Evolutionary conservation across 2,888 invertebrate genomes (phyloP).

Genomic region (Lobophora halterata): DNA sequence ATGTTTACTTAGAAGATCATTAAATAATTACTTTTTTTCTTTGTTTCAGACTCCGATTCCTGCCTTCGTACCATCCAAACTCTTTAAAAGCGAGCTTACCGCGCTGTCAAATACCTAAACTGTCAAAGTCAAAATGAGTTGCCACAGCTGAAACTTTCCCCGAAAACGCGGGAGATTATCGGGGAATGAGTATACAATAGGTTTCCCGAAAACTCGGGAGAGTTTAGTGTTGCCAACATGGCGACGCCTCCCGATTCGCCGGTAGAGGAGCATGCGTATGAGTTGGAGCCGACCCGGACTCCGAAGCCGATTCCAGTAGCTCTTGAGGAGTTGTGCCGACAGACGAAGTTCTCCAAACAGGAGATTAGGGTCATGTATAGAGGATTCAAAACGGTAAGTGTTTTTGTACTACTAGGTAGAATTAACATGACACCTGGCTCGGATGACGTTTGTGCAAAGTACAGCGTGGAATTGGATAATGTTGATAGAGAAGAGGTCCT

Average conservation of each 20-base stretch:
- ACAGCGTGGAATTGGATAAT: no score
- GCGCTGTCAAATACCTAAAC: constrained; percentile 13
- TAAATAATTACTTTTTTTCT: constrained; percentile 17
- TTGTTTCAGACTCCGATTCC: constrained; percentile 53
- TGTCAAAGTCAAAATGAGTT: constrained; percentile 25
- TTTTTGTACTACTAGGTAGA: no score
- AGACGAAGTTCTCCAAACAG: constrained; percentile 96
- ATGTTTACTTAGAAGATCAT: no score
- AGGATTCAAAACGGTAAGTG: constrained; percentile 97
- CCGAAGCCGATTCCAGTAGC: constrained; percentile 93
- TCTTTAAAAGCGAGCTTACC: constrained; percentile 12
- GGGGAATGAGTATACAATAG: no score
- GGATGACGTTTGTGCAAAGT: no score
- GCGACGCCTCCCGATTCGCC: constrained; percentile 93
- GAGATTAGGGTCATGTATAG: constrained; percentile 98
- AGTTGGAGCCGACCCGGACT: constrained; percentile 88
- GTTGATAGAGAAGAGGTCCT: no score
- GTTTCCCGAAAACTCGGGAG: constrained; percentile 4
- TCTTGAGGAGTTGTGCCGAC: constrained; percentile 93
- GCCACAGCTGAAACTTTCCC: constrained; percentile 19
- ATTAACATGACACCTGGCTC: no score
- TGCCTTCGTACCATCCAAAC: constrained; percentile 46
- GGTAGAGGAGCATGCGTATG: constrained; percentile 92
- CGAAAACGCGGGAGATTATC: constrained; percentile 15
- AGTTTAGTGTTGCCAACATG: constrained; percentile 73